A percentile compares a stretch with the other conserved stretches of the same genome.
Conservation (phyloP, 2,797 vertebrate genomes). For the Hyperoplus immaculatus region DNA sequence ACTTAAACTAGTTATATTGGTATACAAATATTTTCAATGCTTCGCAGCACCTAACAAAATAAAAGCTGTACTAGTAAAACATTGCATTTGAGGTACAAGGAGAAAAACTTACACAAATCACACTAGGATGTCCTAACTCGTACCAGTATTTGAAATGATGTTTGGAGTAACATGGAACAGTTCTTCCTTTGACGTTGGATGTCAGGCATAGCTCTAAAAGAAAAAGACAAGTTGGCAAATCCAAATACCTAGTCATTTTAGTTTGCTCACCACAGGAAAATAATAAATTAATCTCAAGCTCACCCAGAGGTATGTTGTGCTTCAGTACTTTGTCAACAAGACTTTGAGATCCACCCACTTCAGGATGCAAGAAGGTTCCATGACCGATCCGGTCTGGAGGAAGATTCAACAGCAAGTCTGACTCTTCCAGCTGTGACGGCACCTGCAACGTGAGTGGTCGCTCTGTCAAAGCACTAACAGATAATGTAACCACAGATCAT, state of each 20-base stretch:
- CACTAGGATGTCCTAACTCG: slow-evolving; percentile 89
- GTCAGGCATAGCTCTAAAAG: slow-evolving; percentile 93
- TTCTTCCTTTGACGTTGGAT: slow-evolving; percentile 95
- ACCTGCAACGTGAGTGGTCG: slow-evolving; percentile 84
- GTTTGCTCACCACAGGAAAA: not conserved
- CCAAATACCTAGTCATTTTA: not conserved
- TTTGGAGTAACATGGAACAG: slow-evolving; percentile 88
- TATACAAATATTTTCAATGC: not conserved
- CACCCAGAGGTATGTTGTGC: slow-evolving; percentile 92
- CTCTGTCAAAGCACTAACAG: not conserved
- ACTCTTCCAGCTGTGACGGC: slow-evolving; percentile 90
- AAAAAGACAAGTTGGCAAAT: slow-evolving; percentile 7
- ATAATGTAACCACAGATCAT: not conserved
- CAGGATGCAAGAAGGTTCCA: slow-evolving; percentile 91
- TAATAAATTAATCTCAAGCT: slow-evolving; percentile 39
- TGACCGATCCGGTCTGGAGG: slow-evolving; percentile 97
- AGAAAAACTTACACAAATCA: slow-evolving; percentile 92
- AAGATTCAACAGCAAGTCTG: slow-evolving; percentile 90
- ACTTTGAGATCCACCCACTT: slow-evolving; percentile 84
- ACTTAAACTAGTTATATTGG: not conserved
- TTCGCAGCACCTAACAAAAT: not conserved
- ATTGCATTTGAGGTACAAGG: not conserved
- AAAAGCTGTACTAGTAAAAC: not conserved
- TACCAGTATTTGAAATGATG: slow-evolving; percentile 98
- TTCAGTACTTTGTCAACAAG: slow-evolving; percentile 89